Conservation (phyloP, 2,888 invertebrate species). For the Eilema depressum region DNA sequence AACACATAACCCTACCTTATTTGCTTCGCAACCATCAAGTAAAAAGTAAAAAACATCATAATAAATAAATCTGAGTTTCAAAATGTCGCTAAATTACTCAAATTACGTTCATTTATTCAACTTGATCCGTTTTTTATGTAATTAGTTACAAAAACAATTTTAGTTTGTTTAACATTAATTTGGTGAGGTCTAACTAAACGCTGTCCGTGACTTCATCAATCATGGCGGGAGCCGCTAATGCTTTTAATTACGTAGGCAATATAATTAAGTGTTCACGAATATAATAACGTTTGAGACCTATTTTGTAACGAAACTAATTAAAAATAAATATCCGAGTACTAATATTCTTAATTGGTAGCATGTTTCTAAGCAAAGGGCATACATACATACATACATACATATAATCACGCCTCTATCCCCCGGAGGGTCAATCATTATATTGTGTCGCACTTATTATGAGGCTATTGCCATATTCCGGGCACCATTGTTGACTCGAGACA, state of each 20-base stretch:
- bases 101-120: background rate
- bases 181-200: background rate
- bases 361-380: background rate
- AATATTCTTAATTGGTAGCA: background rate
- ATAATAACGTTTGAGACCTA: background rate
- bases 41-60: no score
- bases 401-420: no score
- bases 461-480: no score
- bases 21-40: no score
- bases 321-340: background rate
- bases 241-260: slow-evolving; percentile 61
- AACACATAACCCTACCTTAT: no score
- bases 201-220: slow-evolving; percentile 20
- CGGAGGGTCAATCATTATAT: no score
- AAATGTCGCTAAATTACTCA: background rate
- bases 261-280: slow-evolving; percentile 60
- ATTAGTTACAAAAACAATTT: slow-evolving; percentile 5
- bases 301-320: background rate
- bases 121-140: background rate
- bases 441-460: no score
- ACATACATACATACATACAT: no score
- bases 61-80: background rate
- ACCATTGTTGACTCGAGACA: no score
- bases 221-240: slow-evolving; percentile 15
- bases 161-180: slow-evolving; percentile 6